Conservation (phyloP, 2,113 vertebrate genomes). For the Passer domesticus region DNA sequence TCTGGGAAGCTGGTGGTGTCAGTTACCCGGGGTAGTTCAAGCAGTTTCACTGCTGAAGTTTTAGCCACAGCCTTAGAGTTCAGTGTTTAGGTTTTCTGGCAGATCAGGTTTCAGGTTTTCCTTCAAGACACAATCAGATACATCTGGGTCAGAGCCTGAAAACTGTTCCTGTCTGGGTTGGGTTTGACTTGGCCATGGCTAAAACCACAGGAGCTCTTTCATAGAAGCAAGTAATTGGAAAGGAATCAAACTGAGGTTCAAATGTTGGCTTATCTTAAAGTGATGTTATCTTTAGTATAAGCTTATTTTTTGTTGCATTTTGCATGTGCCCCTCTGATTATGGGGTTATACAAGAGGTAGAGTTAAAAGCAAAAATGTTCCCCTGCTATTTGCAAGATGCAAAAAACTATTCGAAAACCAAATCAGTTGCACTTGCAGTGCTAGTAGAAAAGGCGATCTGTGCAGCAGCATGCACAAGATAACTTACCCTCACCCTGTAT, state of each 20-base stretch:
- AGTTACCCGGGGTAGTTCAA: background rate
- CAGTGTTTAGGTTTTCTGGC: background rate
- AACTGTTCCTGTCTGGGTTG: background rate
- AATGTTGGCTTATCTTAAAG: background rate
- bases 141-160: background rate
- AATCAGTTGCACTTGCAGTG: background rate
- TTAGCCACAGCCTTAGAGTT: background rate
- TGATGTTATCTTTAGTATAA: background rate
- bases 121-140: background rate
- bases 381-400: background rate
- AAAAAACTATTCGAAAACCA: background rate
- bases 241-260: background rate
- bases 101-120: constrained; percentile 6
- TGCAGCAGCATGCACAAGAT: background rate
- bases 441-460: background rate
- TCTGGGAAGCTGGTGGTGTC: background rate
- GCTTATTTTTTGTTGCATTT: background rate
- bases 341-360: background rate
- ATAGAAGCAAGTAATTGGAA: background rate
- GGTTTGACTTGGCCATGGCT: background rate
- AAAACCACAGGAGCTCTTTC: background rate
- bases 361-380: background rate
- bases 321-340: background rate
- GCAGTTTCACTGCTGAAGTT: background rate
- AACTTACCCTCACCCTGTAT: background rate